Evolutionary conservation across 2,797 vertebrate species (phyloP).

Genomic region (Hippoglossus hippoglossus): DNA sequence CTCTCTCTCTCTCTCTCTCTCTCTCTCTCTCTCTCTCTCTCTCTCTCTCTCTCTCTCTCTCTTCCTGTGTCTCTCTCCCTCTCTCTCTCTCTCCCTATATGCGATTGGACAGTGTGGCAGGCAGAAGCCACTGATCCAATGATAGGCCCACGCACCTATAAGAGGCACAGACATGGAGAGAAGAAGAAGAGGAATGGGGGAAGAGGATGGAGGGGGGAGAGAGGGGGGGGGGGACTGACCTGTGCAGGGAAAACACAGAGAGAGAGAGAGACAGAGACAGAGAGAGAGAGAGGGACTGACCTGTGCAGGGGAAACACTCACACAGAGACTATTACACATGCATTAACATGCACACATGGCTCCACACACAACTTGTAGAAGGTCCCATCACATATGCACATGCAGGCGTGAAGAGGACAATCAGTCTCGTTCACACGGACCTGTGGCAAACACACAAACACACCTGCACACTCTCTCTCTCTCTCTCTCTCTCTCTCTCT

Average conservation of each 20-base stretch:
- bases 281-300: conserved; percentile 32
- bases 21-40: conserved; percentile 47
- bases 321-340: conserved; percentile 13
- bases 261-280: neutral
- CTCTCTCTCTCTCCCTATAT: conserved; percentile 67
- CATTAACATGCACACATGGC: neutral
- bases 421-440: neutral
- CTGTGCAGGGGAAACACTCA: conserved; percentile 35
- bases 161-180: conserved; percentile 46
- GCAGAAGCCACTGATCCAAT: conserved; percentile 82
- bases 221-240: no score
- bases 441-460: conserved; percentile 9
- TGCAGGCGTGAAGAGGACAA: neutral
- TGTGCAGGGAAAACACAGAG: no score
- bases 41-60: conserved; percentile 50
- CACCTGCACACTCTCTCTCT: neutral
- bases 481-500: no score
- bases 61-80: conserved; percentile 51
- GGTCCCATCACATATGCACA: neutral
- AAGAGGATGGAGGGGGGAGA: no score
- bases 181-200: neutral
- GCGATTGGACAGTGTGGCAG: conserved; percentile 81
- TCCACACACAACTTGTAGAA: conserved; percentile 55
- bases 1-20: conserved; percentile 48
- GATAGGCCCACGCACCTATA: conserved; percentile 72